phyloP scores from a whole-genome alignment of 2,113 vertebrate species.

The Trogon melanurus region DNA sequence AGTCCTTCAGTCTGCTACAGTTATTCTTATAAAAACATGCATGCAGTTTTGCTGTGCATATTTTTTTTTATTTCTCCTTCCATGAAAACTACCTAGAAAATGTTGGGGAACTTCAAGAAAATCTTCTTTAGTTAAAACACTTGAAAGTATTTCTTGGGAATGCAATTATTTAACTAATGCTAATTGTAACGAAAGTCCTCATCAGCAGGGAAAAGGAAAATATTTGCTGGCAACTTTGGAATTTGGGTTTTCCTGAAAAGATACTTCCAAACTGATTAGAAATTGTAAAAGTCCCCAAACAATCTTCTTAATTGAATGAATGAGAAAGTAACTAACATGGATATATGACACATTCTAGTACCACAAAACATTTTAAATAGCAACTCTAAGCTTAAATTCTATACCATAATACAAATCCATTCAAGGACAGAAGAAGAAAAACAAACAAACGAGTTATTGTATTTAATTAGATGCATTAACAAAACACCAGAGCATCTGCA shows the following conservation, averaged over 20 bases:
- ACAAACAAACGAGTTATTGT: constrained; percentile 83
- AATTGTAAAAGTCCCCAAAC: not conserved
- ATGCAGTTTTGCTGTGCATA: not conserved
- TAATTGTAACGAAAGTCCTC: not conserved
- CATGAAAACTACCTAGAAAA: not conserved
- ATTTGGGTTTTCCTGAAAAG: not conserved
- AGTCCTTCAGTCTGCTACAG: not conserved
- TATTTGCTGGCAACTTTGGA: not conserved
- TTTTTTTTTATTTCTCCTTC: not conserved
- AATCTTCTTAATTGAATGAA: not conserved
- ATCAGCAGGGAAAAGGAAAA: not conserved
- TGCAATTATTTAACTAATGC: not conserved
- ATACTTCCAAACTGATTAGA: not conserved
- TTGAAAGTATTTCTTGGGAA: not conserved
- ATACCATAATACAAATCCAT: constrained; percentile 75
- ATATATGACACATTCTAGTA: not conserved
- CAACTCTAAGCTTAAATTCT: constrained; percentile 28
- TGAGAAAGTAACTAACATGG: not conserved
- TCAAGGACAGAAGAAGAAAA: constrained; percentile 58
- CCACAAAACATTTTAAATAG: constrained; percentile 3
- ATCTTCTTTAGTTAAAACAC: not conserved
- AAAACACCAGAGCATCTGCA: constrained; percentile 88
- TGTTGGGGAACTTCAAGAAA: not conserved
- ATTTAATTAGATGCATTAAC: constrained; percentile 80
- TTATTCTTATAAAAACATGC: not conserved